phyloP scores from a whole-genome alignment of 2,113 vertebrate species.

The Orcinus orca region DNA sequence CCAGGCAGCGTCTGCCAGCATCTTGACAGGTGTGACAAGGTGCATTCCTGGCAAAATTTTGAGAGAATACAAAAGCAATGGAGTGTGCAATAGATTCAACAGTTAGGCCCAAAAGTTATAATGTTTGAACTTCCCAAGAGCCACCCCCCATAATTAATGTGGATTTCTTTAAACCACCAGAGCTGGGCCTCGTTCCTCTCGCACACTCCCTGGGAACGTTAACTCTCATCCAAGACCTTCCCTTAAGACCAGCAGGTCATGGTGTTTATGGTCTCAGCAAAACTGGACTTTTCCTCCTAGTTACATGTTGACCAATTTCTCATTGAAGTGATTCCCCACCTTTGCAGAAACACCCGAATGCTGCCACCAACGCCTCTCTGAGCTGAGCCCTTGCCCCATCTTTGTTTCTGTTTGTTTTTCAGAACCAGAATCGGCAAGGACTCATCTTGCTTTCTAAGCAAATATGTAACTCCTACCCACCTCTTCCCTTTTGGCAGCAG shows the following conservation, averaged over 20 bases:
- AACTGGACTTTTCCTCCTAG: background rate
- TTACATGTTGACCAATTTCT: background rate
- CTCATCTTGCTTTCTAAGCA: background rate
- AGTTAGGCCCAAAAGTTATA: conserved; percentile 46
- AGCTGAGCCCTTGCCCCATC: background rate
- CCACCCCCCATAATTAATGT: conserved; percentile 39
- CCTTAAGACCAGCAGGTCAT: background rate
- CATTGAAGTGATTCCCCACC: background rate
- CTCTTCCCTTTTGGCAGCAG: background rate
- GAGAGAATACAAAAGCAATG: background rate
- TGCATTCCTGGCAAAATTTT: background rate
- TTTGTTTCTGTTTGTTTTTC: background rate
- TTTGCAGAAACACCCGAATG: background rate
- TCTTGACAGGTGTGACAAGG: background rate
- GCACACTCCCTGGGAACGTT: conserved; percentile 46
- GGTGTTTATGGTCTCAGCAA: background rate
- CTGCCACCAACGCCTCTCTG: background rate
- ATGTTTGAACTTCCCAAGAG: conserved; percentile 24
- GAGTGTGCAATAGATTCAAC: background rate
- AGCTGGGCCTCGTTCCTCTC: conserved; percentile 48
- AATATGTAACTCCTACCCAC: background rate
- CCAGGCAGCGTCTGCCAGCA: background rate
- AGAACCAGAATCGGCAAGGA: background rate
- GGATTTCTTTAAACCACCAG: conserved; percentile 68
- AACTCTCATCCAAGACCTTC: background rate